Conservation (phyloP, 2,888 invertebrate genomes). For the Scaptodrosophila latifasciaeformis region DNA sequence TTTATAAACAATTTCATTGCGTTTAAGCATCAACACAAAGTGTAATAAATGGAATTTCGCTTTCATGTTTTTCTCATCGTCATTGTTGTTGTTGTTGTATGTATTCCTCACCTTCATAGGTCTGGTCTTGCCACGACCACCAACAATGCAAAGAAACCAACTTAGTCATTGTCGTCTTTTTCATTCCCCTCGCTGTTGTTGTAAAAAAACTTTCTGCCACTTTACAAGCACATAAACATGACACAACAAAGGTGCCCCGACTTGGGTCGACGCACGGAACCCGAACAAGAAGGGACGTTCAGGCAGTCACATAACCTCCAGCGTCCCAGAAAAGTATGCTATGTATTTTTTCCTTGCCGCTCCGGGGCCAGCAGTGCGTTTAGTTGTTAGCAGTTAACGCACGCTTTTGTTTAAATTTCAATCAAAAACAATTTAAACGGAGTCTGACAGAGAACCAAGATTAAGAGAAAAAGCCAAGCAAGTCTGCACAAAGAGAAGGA, state of each 20-base stretch:
- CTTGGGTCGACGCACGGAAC: conserved; percentile 8
- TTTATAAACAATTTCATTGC: conserved; percentile 63
- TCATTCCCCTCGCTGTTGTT: background rate
- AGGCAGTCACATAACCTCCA: conserved; percentile 31
- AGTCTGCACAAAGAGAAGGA: background rate
- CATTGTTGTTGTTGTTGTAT: background rate
- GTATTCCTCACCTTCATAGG: background rate
- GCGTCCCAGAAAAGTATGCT: conserved; percentile 28
- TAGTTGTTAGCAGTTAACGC: conserved; percentile 29
- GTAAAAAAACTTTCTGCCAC: conserved; percentile 36
- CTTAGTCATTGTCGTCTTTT: background rate
- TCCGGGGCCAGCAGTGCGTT: background rate
- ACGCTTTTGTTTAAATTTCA: conserved; percentile 58
- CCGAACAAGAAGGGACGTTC: background rate
- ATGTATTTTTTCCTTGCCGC: conserved; percentile 24
- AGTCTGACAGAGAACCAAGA: conserved; percentile 17
- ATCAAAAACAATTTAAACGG: conserved; percentile 60
- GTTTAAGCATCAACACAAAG: conserved; percentile 25
- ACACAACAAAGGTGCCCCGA: conserved; percentile 42
- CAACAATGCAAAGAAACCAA: background rate
- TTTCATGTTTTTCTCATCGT: conserved; percentile 47
- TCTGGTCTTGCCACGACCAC: background rate
- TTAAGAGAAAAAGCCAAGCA: background rate
- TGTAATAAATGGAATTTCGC: conserved; percentile 63
- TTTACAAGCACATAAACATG: conserved; percentile 28